phyloP scores from a whole-genome alignment of 2,888 invertebrate genomes.

The Ferrisia virgata region DNA sequence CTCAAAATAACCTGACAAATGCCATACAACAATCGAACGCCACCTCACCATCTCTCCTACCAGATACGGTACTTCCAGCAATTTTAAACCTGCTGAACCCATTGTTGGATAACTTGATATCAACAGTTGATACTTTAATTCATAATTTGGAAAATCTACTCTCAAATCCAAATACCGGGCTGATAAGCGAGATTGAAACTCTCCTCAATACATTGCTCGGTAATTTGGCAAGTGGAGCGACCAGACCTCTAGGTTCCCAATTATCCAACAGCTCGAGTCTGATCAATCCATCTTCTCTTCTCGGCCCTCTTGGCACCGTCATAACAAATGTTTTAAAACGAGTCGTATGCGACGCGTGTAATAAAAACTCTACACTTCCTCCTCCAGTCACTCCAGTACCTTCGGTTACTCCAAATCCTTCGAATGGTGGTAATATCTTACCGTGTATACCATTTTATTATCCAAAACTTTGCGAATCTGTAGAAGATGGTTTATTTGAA shows the following conservation, averaged over 20 bases:
- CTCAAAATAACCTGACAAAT: too few species aligned
- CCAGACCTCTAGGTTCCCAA: background rate
- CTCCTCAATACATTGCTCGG: background rate
- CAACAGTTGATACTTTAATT: background rate
- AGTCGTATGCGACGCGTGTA: background rate
- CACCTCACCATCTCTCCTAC: too few species aligned
- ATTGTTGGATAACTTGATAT: background rate
- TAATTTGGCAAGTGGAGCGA: background rate
- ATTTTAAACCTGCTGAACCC: background rate
- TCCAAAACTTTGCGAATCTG: background rate
- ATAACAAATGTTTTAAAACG: background rate
- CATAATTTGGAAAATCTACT: background rate
- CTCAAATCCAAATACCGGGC: background rate
- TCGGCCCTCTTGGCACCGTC: slow-evolving; percentile 9
- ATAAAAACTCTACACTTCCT: background rate
- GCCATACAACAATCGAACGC: background rate
- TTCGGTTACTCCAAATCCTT: background rate
- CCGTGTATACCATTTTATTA: background rate
- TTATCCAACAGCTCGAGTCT: background rate
- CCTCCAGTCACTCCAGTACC: background rate
- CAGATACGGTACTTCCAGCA: background rate
- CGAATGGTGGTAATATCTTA: background rate
- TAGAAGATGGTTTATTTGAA: background rate
- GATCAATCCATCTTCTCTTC: background rate
- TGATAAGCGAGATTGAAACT: background rate